phyloP scores from a whole-genome alignment of 2,888 invertebrate species.

The Ennomos fuscantarius region DNA sequence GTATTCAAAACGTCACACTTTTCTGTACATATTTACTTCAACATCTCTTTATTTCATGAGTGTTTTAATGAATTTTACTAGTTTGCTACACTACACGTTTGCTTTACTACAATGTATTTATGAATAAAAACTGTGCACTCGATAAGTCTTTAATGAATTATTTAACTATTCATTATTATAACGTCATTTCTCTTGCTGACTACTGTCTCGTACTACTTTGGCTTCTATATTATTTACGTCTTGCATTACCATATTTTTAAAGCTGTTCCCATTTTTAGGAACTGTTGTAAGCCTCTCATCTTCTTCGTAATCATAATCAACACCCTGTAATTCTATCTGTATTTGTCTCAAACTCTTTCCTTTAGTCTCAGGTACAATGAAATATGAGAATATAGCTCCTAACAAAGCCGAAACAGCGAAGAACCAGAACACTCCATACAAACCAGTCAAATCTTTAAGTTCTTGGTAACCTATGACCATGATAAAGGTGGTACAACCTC shows the following conservation, averaged over 20 bases:
- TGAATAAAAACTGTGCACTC: too few species aligned
- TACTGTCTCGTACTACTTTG: too few species aligned
- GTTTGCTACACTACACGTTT: too few species aligned
- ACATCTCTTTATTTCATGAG: too few species aligned
- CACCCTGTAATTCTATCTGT: slow-evolving; percentile 78
- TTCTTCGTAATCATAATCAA: slow-evolving; percentile 51
- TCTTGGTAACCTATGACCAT: slow-evolving; percentile 81
- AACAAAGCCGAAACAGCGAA: slow-evolving; percentile 74
- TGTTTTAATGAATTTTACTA: too few species aligned
- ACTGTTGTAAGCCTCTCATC: slow-evolving; percentile 39
- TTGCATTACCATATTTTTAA: slow-evolving; percentile 35
- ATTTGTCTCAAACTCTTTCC: slow-evolving; percentile 84
- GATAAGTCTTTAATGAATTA: too few species aligned
- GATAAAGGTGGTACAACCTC: slow-evolving; percentile 76
- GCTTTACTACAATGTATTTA: too few species aligned
- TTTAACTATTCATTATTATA: too few species aligned
- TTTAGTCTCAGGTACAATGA: slow-evolving; percentile 84
- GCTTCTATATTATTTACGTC: neutral
- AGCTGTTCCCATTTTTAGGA: slow-evolving; percentile 22
- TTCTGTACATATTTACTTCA: too few species aligned
- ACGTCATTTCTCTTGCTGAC: too few species aligned
- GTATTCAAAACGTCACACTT: too few species aligned
- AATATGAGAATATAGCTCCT: slow-evolving; percentile 76
- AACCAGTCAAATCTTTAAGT: slow-evolving; percentile 72
- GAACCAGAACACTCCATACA: slow-evolving; percentile 80